Conservation (phyloP, 2,888 invertebrate species). For the Emmelina monodactyla region DNA sequence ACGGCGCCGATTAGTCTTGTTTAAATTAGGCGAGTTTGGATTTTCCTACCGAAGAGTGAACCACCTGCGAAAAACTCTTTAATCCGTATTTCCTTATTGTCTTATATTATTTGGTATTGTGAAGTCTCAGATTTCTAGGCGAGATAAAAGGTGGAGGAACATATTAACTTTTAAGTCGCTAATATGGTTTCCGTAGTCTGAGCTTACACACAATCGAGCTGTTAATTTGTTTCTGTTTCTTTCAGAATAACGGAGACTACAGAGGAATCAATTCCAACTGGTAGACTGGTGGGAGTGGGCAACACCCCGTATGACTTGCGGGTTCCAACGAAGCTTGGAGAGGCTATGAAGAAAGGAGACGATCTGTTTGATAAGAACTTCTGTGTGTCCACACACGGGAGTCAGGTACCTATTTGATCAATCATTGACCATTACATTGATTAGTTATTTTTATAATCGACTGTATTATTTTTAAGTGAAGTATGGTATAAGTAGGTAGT, state of each 20-base stretch:
- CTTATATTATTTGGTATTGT: too few species aligned
- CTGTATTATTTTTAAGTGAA: too few species aligned
- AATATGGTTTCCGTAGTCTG: too few species aligned
- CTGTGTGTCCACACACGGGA: constrained; percentile 64
- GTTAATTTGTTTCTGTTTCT: constrained; percentile 2
- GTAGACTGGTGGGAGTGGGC: constrained; percentile 57
- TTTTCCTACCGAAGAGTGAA: not conserved
- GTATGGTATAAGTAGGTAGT: too few species aligned
- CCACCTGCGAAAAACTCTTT: too few species aligned
- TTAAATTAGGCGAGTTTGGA: not conserved
- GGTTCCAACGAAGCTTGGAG: constrained; percentile 68
- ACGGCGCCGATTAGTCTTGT: not conserved
- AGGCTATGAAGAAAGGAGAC: constrained; percentile 69
- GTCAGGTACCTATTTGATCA: constrained; percentile 33
- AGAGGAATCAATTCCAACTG: constrained; percentile 43
- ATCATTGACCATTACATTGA: too few species aligned
- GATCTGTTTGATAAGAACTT: constrained; percentile 85
- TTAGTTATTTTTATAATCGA: too few species aligned
- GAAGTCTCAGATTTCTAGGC: too few species aligned
- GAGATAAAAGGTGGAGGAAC: too few species aligned
- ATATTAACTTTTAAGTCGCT: too few species aligned
- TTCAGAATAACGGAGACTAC: constrained; percentile 46
- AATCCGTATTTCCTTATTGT: too few species aligned
- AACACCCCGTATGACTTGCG: constrained; percentile 79
- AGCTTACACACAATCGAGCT: too few species aligned